These are phyloP conservation scores for Ischnura elegans DNA, from an alignment of 2,888 invertebrate species.

Conservation along the genomic window DNA sequence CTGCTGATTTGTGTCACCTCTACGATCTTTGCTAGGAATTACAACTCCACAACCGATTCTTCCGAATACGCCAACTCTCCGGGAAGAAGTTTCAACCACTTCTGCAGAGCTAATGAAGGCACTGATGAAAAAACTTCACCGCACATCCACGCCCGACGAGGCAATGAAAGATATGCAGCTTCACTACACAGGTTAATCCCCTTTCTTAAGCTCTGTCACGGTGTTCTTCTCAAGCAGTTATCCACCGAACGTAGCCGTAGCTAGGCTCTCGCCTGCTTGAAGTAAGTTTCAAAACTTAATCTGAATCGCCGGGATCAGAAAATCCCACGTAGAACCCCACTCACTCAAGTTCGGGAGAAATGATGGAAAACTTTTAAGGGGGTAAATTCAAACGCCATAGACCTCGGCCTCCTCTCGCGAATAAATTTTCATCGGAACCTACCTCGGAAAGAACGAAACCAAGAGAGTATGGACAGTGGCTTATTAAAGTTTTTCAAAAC, in stretches of 20 bases:
- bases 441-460: not conserved
- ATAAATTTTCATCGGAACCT: not conserved
- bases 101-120: not conserved
- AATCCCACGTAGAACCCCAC: not conserved
- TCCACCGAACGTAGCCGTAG: not conserved
- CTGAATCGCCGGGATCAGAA: conserved; percentile 1
- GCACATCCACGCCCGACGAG: not conserved
- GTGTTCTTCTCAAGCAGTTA: not conserved
- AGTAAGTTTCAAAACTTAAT: not conserved
- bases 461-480: not conserved
- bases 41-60: not conserved
- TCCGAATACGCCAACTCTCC: not conserved
- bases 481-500: not conserved
- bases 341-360: not conserved
- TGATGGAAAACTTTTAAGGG: not conserved
- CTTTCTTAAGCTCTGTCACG: not conserved
- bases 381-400: not conserved
- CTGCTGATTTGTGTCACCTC: not conserved
- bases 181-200: not conserved
- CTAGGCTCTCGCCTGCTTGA: not conserved
- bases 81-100: not conserved
- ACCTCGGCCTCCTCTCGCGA: not conserved
- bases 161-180: not conserved
- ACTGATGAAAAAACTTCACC: not conserved
- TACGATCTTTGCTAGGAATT: not conserved